These are phyloP conservation scores for Neogobius melanostomus DNA, from an alignment of 2,113 vertebrate species.

Conservation along the genomic window DNA sequence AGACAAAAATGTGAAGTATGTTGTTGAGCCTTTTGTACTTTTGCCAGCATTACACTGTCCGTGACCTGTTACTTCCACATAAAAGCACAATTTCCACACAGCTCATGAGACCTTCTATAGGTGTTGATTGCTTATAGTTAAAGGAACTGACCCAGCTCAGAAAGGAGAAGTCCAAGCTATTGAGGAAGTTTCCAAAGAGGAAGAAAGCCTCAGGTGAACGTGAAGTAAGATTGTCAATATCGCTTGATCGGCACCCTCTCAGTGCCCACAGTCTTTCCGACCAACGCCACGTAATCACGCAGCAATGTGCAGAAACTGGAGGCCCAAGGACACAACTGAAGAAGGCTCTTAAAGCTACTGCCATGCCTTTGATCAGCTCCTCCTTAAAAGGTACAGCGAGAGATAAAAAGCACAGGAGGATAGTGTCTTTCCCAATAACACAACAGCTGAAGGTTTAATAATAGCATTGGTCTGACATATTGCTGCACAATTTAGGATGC, in stretches of 20 bases:
- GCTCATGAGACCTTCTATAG: neutral
- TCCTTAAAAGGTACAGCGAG: too few species aligned
- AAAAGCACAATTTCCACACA: too few species aligned
- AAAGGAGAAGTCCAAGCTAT: conserved; percentile 4
- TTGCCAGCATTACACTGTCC: neutral
- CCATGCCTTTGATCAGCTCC: too few species aligned
- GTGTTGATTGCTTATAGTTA: neutral
- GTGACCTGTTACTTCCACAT: neutral
- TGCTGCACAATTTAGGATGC: neutral
- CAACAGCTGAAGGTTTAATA: neutral
- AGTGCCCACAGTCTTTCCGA: neutral
- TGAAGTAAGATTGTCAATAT: neutral
- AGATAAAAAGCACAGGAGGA: neutral
- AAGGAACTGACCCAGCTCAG: conserved; percentile 8
- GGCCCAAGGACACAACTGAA: too few species aligned
- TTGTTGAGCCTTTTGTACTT: neutral
- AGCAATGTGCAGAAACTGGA: too few species aligned
- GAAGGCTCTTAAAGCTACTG: too few species aligned
- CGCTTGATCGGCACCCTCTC: neutral
- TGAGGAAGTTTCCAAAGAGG: conserved; percentile 40
- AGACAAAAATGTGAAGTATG: neutral
- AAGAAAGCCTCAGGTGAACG: conserved; percentile 28
- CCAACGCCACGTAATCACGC: too few species aligned
- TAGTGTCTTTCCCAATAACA: neutral
- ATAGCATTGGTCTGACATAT: neutral